Percentiles rank a stretch among this genome's conserved stretches.
These are phyloP conservation scores for Neofelis nebulosa DNA, from an alignment of 2,113 vertebrate genomes.

Conservation along the genomic window DNA sequence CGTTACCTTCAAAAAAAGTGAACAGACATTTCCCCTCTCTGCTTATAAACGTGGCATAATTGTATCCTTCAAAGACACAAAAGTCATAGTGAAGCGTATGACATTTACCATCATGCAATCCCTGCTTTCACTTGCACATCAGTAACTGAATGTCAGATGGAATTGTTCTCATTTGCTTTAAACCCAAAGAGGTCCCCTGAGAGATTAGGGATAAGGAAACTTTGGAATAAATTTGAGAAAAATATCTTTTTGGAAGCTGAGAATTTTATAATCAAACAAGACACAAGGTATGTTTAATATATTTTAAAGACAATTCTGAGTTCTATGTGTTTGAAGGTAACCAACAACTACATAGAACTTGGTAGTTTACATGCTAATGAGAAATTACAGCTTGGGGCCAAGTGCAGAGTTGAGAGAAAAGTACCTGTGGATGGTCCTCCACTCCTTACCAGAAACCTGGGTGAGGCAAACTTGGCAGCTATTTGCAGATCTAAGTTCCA, in stretches of 20 bases:
- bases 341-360: neutral
- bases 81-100: conserved; percentile 30
- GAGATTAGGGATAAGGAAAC: neutral
- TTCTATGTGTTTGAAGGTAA: neutral
- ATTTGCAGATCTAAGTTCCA: neutral
- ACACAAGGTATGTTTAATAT: neutral
- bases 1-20: conserved; percentile 27
- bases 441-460: neutral
- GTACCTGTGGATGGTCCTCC: neutral
- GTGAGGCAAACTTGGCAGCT: neutral
- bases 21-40: conserved; percentile 36
- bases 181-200: neutral
- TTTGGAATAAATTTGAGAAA: neutral
- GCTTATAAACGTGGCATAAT: conserved; percentile 54
- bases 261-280: conserved; percentile 15
- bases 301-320: conserved; percentile 35
- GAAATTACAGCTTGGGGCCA: neutral
- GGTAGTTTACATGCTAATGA: neutral
- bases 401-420: neutral
- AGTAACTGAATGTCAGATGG: conserved; percentile 33
- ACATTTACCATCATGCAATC: conserved; percentile 41
- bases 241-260: neutral
- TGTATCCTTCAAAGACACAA: neutral
- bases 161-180: conserved; percentile 60
- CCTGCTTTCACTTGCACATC: conserved; percentile 29